Conservation (phyloP, 2,113 vertebrate genomes). For the Lophius piscatorius region DNA sequence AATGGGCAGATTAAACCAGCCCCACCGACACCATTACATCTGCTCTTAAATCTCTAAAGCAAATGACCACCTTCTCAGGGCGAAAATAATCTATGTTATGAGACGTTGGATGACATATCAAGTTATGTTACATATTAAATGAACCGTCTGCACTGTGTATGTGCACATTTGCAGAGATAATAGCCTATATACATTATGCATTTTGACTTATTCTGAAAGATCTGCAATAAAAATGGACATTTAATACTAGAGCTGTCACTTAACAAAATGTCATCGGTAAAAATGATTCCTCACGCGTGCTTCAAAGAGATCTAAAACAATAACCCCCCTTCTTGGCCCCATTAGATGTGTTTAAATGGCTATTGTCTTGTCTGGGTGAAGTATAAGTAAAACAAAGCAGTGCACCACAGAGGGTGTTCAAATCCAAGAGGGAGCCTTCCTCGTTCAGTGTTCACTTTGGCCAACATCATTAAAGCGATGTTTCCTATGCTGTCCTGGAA, state of each 20-base stretch:
- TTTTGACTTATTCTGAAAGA: background rate
- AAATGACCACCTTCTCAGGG: conserved; percentile 20
- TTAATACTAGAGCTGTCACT: conserved; percentile 1
- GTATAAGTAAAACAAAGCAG: conserved; percentile 32
- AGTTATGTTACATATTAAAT: background rate
- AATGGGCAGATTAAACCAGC: background rate
- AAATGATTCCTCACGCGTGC: conserved; percentile 1
- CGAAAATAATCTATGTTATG: background rate
- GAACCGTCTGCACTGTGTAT: too few relatives aligned
- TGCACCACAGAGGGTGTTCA: conserved; percentile 2
- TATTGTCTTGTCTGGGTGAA: background rate
- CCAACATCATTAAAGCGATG: conserved; percentile 29
- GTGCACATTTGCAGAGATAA: background rate
- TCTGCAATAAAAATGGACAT: background rate
- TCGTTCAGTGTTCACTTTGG: background rate
- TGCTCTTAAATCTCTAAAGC: conserved; percentile 14
- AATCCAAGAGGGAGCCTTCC: conserved; percentile 20
- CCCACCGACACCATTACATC: background rate
- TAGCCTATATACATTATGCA: background rate
- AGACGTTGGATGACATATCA: background rate
- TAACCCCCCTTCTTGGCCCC: background rate
- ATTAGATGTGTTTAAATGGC: conserved; percentile 20
- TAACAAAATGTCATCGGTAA: background rate
- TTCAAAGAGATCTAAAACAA: background rate
- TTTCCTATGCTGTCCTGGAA: conserved; percentile 25